Conservation (phyloP, 2,113 vertebrate genomes). For the Rana temporaria region DNA sequence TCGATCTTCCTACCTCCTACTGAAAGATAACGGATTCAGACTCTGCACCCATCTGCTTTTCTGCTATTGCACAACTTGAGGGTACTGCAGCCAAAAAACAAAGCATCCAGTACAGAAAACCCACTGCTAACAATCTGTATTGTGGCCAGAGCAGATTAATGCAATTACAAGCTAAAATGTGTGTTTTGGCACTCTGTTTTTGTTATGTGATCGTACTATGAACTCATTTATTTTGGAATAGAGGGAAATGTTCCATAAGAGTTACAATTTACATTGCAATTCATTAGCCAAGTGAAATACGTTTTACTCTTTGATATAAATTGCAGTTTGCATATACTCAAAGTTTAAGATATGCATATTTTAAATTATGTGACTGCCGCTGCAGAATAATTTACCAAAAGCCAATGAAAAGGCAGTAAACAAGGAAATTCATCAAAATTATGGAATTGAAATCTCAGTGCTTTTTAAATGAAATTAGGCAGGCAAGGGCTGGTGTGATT, state of each 20-base stretch:
- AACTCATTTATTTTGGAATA: slow-evolving; percentile 46
- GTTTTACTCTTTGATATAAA: slow-evolving; percentile 38
- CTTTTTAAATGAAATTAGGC: slow-evolving; percentile 6
- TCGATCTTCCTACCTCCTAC: slow-evolving; percentile 32
- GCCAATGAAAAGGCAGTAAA: slow-evolving; percentile 12
- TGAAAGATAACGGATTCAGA: slow-evolving; percentile 46
- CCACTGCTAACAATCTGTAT: slow-evolving; percentile 41
- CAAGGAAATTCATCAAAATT: slow-evolving; percentile 33
- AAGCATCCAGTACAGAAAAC: slow-evolving; percentile 47
- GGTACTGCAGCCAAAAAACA: slow-evolving; percentile 40
- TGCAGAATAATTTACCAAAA: slow-evolving; percentile 21
- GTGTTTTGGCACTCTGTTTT: slow-evolving; percentile 46
- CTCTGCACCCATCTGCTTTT: slow-evolving; percentile 52
- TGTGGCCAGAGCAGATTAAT: slow-evolving; percentile 52
- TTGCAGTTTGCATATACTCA: slow-evolving; percentile 10
- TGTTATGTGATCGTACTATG: slow-evolving; percentile 44
- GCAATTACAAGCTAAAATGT: slow-evolving; percentile 55
- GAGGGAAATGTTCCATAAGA: slow-evolving; percentile 4
- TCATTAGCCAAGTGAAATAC: slow-evolving; percentile 33
- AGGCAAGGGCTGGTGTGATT: neutral
- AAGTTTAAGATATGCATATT: slow-evolving; percentile 28
- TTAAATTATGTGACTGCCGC: slow-evolving; percentile 25
- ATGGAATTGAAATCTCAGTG: neutral
- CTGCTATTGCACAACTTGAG: slow-evolving; percentile 17
- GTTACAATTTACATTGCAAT: slow-evolving; percentile 38